A percentile compares a stretch with the other conserved stretches of the same genome.
phyloP scores from a whole-genome alignment of 1,140 invertebrate genomes.

The Steinernema khuongi region DNA sequence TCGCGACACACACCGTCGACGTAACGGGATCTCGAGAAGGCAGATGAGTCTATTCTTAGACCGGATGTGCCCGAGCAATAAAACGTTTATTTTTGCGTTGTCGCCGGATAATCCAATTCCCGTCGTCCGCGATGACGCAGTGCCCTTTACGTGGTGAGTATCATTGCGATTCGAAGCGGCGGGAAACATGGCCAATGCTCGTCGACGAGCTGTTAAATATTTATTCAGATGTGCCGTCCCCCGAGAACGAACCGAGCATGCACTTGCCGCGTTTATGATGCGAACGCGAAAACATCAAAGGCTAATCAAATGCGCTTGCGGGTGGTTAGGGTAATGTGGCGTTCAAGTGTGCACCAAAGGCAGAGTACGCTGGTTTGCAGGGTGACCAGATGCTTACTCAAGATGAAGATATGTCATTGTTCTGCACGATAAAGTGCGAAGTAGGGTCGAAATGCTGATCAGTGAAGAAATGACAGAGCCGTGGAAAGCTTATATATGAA shows the following conservation, averaged over 20 bases:
- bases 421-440: too few relatives aligned
- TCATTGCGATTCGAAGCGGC: neutral
- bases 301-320: neutral
- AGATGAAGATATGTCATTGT: too few relatives aligned
- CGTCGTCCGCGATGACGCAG: neutral
- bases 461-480: too few relatives aligned
- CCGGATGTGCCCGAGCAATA: neutral
- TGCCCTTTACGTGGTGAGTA: neutral
- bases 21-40: neutral
- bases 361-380: too few relatives aligned
- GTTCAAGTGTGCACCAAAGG: too few relatives aligned
- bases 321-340: too few relatives aligned
- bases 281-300: neutral
- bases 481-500: too few relatives aligned
- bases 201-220: neutral
- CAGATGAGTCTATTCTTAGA: conserved; percentile 9
- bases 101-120: neutral
- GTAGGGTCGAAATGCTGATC: too few relatives aligned
- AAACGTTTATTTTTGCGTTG: neutral
- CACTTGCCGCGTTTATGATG: neutral
- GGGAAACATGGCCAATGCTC: neutral
- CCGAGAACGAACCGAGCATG: neutral
- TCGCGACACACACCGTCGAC: neutral
- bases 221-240: neutral
- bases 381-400: too few relatives aligned